Evolutionary conservation across 2,113 vertebrate species (phyloP).

Genomic region (Scortum barcoo): DNA sequence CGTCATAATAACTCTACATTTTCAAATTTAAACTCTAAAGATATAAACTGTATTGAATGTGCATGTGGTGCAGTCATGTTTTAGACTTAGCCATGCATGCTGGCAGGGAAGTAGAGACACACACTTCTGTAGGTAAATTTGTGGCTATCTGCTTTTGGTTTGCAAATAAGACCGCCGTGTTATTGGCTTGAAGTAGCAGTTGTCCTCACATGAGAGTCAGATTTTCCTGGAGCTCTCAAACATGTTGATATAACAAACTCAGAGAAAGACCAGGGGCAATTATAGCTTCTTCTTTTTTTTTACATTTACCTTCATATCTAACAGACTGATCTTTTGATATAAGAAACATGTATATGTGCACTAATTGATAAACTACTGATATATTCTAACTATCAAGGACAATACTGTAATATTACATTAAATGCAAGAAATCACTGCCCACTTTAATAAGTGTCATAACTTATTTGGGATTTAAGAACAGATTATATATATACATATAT

Average conservation of each 20-base stretch:
- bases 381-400: too few relatives aligned
- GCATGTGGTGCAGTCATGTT: background rate
- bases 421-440: too few relatives aligned
- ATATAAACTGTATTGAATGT: background rate
- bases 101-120: background rate
- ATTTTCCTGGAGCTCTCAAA: background rate
- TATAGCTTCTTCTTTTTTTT: too few relatives aligned
- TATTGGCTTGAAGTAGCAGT: conserved; percentile 21
- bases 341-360: too few relatives aligned
- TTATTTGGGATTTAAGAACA: background rate
- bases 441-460: background rate
- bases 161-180: conserved; percentile 61
- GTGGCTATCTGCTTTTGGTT: conserved; percentile 60
- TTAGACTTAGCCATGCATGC: background rate
- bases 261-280: too few relatives aligned
- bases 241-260: conserved; percentile 18
- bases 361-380: too few relatives aligned
- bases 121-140: conserved; percentile 1
- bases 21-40: background rate
- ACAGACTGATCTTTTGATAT: too few relatives aligned
- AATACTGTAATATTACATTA: too few relatives aligned
- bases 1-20: background rate
- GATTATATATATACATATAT: too few relatives aligned
- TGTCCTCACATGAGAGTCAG: background rate
- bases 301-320: too few relatives aligned